Base-by-base conservation (phyloP, 2,797 vertebrate genomes). In the Morelia viridis region DNA sequence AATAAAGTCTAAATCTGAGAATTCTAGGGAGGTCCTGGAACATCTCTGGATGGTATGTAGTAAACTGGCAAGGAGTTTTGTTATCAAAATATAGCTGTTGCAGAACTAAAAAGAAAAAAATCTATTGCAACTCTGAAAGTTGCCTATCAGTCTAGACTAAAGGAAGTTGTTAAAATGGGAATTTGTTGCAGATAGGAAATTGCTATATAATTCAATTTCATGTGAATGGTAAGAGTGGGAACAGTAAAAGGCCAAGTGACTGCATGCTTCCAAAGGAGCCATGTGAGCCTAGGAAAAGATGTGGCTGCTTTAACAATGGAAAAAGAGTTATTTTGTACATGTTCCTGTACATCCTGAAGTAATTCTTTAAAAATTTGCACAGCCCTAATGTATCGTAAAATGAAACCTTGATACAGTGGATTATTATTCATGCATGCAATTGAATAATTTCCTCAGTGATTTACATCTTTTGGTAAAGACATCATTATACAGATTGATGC, bases 191-290 rank as follows among this genome's bases (percentile, higher is more conserved):
- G 93, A 88, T 1, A 65, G 94, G 93, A 93, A 94, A 93, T 57
- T n/a, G 76, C 93, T 94, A 95, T 95, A 94, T 95, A 94, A 95
- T 92, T 96, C 94, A 95, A 95, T 92, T 95, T 96, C 13, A 71
- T 71, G n/a, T 35, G n/a, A 71, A 71, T 71, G 31, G 15, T 71
- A 71, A 71, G 68, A 71, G 15, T 8, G 6, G 7, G 31, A 35
- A 31, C 31, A 41, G 15, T 71, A 35, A 71, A 71, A 35, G 68
- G 31, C 15, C 15, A 71, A 76, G 71, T 76, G 71, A 35, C 17
- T 41, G 2, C n/a, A 76, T 41, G 17, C 15, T 76, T 76, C 31
- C 31, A 41, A 41, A 76, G 35, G 7, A 76, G 35, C 68, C 2
- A 0, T 41, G 19, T 22, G 1, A 80, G 35, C 0, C 10, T 80